Conservation (phyloP, 2,888 invertebrate species). For the Drosophila subsilvestris region DNA sequence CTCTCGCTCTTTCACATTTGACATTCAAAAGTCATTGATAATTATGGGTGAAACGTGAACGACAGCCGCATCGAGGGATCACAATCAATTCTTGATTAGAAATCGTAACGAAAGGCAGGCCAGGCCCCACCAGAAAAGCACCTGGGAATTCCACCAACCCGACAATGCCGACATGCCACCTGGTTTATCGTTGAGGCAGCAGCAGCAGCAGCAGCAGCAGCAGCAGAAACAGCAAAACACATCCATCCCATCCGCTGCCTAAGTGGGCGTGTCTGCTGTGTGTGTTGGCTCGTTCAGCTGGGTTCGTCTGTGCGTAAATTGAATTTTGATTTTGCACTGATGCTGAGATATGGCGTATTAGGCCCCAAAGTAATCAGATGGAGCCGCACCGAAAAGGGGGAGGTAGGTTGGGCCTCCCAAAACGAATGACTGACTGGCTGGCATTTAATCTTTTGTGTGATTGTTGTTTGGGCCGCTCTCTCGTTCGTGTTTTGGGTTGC, state of each 20-base stretch:
- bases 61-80: conserved; percentile 80
- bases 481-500: conserved; percentile 73
- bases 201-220: not conserved
- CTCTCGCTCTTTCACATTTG: conserved; percentile 65
- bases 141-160: conserved; percentile 49
- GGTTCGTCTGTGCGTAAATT: conserved; percentile 75
- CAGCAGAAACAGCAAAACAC: not conserved
- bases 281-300: conserved; percentile 28
- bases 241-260: conserved; percentile 18
- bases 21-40: conserved; percentile 79
- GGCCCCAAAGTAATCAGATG: conserved; percentile 78
- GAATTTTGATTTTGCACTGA: conserved; percentile 80
- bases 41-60: conserved; percentile 79
- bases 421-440: conserved; percentile 21
- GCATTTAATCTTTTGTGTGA: conserved; percentile 74
- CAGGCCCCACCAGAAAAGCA: conserved; percentile 41
- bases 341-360: conserved; percentile 81
- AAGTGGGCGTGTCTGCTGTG: conserved; percentile 40
- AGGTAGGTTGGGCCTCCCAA: not conserved
- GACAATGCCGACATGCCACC: conserved; percentile 17
- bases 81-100: conserved; percentile 81
- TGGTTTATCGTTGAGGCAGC: conserved; percentile 21
- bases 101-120: conserved; percentile 63
- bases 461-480: conserved; percentile 47
- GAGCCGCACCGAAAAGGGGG: conserved; percentile 5